phyloP scores from a whole-genome alignment of 2,888 invertebrate genomes.

The Anodontia alba region DNA sequence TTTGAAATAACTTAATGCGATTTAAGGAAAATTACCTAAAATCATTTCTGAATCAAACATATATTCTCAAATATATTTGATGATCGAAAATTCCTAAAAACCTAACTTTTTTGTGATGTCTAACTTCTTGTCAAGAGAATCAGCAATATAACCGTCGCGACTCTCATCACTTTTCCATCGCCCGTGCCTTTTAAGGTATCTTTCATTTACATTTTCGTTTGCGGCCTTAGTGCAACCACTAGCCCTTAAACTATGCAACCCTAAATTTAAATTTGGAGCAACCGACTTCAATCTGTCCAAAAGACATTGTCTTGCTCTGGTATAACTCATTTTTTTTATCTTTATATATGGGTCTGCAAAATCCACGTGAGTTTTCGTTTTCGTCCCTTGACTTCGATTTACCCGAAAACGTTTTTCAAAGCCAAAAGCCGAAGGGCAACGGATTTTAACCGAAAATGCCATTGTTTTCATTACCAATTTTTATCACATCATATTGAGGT shows the following conservation, averaged over 20 bases:
- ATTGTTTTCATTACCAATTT: neutral
- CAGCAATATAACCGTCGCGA: neutral
- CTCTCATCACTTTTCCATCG: conserved; percentile 13
- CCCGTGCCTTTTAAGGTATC: conserved; percentile 35
- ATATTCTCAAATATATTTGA: neutral
- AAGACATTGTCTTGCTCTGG: conserved; percentile 26
- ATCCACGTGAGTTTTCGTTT: neutral
- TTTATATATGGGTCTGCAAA: neutral
- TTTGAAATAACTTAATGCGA: too few relatives aligned
- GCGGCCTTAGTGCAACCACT: conserved; percentile 25
- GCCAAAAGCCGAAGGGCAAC: neutral
- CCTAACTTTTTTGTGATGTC: neutral
- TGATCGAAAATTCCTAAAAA: too few relatives aligned
- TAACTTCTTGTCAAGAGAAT: neutral
- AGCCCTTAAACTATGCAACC: conserved; percentile 16
- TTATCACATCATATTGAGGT: neutral
- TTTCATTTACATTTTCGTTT: neutral
- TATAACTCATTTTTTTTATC: conserved; percentile 6
- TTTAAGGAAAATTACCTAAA: too few relatives aligned
- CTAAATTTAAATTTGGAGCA: conserved; percentile 23
- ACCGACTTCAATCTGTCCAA: conserved; percentile 26
- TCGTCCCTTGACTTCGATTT: neutral
- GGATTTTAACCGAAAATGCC: neutral
- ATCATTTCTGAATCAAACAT: too few relatives aligned
- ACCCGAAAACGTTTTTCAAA: neutral